A percentile compares a stretch with the other conserved stretches of the same genome.
phyloP scores from a whole-genome alignment of 2,113 vertebrate species.

The Edolisoma coerulescens region DNA sequence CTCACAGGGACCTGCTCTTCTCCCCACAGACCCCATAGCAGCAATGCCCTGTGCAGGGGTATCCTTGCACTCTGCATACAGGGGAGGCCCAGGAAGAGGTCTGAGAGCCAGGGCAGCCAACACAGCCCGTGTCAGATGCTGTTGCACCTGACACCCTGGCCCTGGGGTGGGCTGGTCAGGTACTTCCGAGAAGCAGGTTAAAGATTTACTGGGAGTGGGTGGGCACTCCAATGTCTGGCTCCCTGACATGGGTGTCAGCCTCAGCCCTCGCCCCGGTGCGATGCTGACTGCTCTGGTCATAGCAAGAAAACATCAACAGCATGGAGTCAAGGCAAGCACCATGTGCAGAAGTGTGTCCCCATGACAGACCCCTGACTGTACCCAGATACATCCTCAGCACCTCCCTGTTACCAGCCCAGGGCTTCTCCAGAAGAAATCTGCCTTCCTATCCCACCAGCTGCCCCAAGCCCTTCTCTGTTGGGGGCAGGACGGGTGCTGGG shows the following conservation, averaged over 20 bases:
- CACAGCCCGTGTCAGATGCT: neutral
- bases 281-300: neutral
- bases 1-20: neutral
- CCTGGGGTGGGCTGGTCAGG: neutral
- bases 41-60: neutral
- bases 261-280: fast-evolving
- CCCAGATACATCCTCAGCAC: neutral
- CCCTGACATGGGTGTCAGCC: neutral
- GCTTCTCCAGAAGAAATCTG: neutral
- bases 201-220: neutral
- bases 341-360: neutral
- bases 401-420: neutral
- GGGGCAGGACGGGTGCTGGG: fast-evolving
- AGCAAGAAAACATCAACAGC: neutral
- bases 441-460: neutral
- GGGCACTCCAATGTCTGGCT: neutral
- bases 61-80: neutral
- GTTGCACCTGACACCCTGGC: neutral
- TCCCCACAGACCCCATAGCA: neutral
- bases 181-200: neutral
- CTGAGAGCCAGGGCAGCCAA: fast-evolving
- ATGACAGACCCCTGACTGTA: neutral
- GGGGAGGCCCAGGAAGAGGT: neutral
- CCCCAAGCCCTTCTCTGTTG: fast-evolving
- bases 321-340: fast-evolving